phyloP scores from a whole-genome alignment of 1,140 invertebrate species.

The Druon quercuslanigerum region DNA sequence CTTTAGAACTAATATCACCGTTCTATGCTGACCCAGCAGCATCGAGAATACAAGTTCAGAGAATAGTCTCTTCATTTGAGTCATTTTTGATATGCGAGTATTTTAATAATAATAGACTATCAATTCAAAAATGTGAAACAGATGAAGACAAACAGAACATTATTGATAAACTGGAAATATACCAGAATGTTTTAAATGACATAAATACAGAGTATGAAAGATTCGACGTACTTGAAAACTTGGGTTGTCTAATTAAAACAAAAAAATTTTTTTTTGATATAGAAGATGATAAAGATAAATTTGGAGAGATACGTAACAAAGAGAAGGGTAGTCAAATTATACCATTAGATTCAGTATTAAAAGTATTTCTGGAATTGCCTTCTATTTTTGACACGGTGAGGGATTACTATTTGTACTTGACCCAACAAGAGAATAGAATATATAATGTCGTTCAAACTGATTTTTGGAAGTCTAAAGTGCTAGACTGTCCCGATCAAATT shows the following conservation, averaged over 20 bases:
- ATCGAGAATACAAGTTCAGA: not conserved
- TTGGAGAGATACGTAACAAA: not conserved
- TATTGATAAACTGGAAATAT: too few species aligned
- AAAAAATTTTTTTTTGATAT: too few species aligned
- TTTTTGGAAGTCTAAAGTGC: slow-evolving; percentile 43
- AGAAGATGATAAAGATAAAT: too few species aligned
- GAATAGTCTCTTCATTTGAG: not conserved
- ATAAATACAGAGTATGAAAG: too few species aligned
- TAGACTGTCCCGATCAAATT: slow-evolving; percentile 31
- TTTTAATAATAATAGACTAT: not conserved
- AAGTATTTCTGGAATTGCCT: slow-evolving; percentile 39
- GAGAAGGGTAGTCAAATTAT: slow-evolving; percentile 29
- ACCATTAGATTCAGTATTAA: slow-evolving; percentile 39
- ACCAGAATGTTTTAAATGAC: too few species aligned
- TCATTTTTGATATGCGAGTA: slow-evolving; percentile 16
- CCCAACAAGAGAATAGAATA: slow-evolving; percentile 27
- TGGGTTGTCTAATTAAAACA: too few species aligned
- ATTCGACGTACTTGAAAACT: too few species aligned
- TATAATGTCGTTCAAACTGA: slow-evolving; percentile 42
- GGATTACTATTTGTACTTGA: slow-evolving; percentile 30
- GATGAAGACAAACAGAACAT: too few species aligned
- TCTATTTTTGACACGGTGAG: slow-evolving; percentile 33
- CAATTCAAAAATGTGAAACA: not conserved
- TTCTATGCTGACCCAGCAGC: not conserved
- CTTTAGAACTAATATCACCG: not conserved